Percentiles rank a stretch among this genome's conserved stretches.
Conservation (phyloP, 2,888 invertebrate genomes). For the Galerucella nymphaeae region DNA sequence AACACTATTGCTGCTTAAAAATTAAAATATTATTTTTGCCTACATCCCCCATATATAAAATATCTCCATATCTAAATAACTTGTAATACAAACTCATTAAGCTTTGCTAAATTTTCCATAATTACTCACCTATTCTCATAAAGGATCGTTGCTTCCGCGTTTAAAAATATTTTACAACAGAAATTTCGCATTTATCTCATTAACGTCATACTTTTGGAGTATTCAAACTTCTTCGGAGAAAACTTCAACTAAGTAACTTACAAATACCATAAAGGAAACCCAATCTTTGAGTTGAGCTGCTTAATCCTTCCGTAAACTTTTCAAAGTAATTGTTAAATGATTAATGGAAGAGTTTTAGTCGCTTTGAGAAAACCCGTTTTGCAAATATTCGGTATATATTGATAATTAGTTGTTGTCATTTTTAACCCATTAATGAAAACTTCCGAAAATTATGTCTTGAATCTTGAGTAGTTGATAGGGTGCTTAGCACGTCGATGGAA, state of each 20-base stretch:
- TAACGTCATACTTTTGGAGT: conserved; percentile 31
- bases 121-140: too few relatives aligned
- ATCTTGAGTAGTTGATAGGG: too few relatives aligned
- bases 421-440: too few relatives aligned
- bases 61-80: too few relatives aligned
- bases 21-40: too few relatives aligned
- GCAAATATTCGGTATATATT: too few relatives aligned
- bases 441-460: too few relatives aligned
- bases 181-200: conserved; percentile 34
- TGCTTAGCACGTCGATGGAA: too few relatives aligned
- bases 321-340: conserved; percentile 31
- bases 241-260: conserved; percentile 15
- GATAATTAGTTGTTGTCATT: too few relatives aligned
- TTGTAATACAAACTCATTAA: neutral
- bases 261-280: conserved; percentile 20
- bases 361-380: conserved; percentile 4
- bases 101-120: neutral
- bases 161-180: conserved; percentile 5
- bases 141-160: neutral
- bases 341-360: conserved; percentile 19
- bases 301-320: conserved; percentile 25
- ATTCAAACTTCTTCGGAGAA: conserved; percentile 14
- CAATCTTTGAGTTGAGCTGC: conserved; percentile 21
- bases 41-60: too few relatives aligned
- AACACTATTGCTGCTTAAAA: too few relatives aligned